phyloP scores from a whole-genome alignment of 2,888 invertebrate species.

The Apomyelois bistriatella region DNA sequence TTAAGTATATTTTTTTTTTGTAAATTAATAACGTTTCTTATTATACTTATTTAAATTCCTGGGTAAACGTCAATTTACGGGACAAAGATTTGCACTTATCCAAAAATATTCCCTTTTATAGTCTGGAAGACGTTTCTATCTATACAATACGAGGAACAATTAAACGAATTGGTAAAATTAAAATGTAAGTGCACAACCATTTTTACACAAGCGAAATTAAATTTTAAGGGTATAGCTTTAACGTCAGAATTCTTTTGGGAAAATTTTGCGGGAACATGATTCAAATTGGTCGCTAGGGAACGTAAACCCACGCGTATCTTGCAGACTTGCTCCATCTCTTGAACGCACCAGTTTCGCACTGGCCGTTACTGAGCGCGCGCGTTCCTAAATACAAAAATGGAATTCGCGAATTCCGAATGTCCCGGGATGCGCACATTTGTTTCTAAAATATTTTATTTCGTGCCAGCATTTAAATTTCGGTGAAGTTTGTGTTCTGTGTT shows the following conservation, averaged over 20 bases:
- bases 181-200: slow-evolving; percentile 41
- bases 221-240: slow-evolving; percentile 30
- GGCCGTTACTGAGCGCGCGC: slow-evolving; percentile 53
- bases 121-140: slow-evolving; percentile 1
- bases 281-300: slow-evolving; percentile 40
- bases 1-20: too few species aligned
- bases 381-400: slow-evolving; percentile 43
- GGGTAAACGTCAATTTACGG: not conserved
- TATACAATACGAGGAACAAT: slow-evolving; percentile 31
- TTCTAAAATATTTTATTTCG: slow-evolving; percentile 9
- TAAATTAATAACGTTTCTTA: too few species aligned
- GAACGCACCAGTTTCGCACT: slow-evolving; percentile 53
- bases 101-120: not conserved
- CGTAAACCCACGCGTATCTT: slow-evolving; percentile 61
- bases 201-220: slow-evolving; percentile 19
- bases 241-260: slow-evolving; percentile 39
- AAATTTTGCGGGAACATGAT: slow-evolving; percentile 36
- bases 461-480: slow-evolving; percentile 19
- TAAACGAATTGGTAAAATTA: slow-evolving; percentile 50
- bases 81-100: not conserved
- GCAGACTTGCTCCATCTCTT: slow-evolving; percentile 49
- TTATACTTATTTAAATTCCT: not conserved
- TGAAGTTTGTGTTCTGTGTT: slow-evolving; percentile 19
- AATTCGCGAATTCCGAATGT: slow-evolving; percentile 30
- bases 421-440: slow-evolving; percentile 29